Percentiles rank a stretch among this genome's conserved stretches.
Evolutionary conservation across 92 coral and sea anemone species (phyloP).

Genomic region (Porites rus): DNA sequence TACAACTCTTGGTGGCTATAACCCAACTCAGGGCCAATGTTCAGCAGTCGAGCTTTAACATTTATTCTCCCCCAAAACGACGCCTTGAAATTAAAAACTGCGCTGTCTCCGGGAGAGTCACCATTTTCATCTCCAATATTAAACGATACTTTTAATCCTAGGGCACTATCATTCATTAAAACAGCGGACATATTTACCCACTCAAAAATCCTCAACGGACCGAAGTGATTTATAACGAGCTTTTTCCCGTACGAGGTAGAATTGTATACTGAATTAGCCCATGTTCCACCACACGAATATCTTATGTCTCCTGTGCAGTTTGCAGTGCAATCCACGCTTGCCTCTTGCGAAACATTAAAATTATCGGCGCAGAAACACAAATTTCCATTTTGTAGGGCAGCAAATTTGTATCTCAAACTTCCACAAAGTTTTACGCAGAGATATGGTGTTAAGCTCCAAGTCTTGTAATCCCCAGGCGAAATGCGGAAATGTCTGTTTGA

Average conservation of each 20-base stretch:
- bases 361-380: conserved; percentile 79
- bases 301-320: conserved; percentile 76
- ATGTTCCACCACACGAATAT: conserved; percentile 75
- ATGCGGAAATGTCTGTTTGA: conserved; percentile 64
- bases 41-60: conserved; percentile 38
- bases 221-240: conserved; percentile 38
- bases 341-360: conserved; percentile 51
- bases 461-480: conserved; percentile 84
- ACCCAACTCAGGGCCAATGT: conserved; percentile 24
- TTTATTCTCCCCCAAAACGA: conserved; percentile 72
- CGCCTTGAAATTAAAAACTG: conserved; percentile 45
- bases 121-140: conserved; percentile 65
- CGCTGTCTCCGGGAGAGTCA: conserved; percentile 38
- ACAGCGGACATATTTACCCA: conserved; percentile 43
- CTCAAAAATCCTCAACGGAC: conserved; percentile 52
- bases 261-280: conserved; percentile 77
- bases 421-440: conserved; percentile 75
- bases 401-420: conserved; percentile 52
- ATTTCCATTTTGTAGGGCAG: conserved; percentile 85
- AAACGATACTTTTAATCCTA: conserved; percentile 43
- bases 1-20: conserved; percentile 28
- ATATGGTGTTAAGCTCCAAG: conserved; percentile 59
- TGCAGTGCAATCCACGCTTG: conserved; percentile 48
- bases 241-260: conserved; percentile 59
- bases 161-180: conserved; percentile 52